Conservation (phyloP, 1,140 invertebrate species). For the Zaprionus nigranus region DNA sequence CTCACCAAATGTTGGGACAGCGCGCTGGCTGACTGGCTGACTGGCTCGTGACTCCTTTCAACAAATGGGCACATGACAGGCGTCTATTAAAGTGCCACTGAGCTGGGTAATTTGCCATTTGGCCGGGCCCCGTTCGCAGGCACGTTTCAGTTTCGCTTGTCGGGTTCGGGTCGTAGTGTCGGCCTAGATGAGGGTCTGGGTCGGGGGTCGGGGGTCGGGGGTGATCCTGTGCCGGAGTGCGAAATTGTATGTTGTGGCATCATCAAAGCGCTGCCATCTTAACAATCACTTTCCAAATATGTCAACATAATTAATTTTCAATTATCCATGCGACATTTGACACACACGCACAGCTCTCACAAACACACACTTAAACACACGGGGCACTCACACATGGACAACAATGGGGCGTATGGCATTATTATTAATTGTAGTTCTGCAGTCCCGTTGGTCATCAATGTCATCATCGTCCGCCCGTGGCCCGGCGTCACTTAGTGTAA, state of each 20-base stretch:
- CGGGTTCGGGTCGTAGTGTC: background rate
- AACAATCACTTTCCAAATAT: slow-evolving; percentile 82
- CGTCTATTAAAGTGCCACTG: slow-evolving; percentile 34
- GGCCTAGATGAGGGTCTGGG: background rate
- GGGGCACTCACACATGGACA: background rate
- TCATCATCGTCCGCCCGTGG: slow-evolving; percentile 37
- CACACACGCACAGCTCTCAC: slow-evolving; percentile 18
- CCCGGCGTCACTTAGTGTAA: slow-evolving; percentile 75
- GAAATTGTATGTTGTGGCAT: slow-evolving; percentile 64
- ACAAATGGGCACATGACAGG: slow-evolving; percentile 71
- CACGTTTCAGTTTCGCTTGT: slow-evolving; percentile 15
- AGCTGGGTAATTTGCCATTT: slow-evolving; percentile 59
- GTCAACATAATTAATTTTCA: slow-evolving; percentile 83
- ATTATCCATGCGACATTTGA: slow-evolving; percentile 75
- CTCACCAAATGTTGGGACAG: background rate
- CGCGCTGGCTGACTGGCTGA: background rate
- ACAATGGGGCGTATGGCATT: slow-evolving; percentile 54
- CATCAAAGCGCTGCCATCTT: slow-evolving; percentile 65
- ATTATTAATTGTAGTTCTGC: slow-evolving; percentile 73
- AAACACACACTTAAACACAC: slow-evolving; percentile 2
- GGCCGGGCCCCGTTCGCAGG: slow-evolving; percentile 20
- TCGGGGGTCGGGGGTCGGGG: slow-evolving; percentile 12
- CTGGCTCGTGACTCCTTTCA: slow-evolving; percentile 39
- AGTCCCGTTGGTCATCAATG: slow-evolving; percentile 45
- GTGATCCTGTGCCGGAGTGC: slow-evolving; percentile 2